Base-by-base conservation (phyloP, 2,113 vertebrate species). In the Tonatia bakeri region DNA sequence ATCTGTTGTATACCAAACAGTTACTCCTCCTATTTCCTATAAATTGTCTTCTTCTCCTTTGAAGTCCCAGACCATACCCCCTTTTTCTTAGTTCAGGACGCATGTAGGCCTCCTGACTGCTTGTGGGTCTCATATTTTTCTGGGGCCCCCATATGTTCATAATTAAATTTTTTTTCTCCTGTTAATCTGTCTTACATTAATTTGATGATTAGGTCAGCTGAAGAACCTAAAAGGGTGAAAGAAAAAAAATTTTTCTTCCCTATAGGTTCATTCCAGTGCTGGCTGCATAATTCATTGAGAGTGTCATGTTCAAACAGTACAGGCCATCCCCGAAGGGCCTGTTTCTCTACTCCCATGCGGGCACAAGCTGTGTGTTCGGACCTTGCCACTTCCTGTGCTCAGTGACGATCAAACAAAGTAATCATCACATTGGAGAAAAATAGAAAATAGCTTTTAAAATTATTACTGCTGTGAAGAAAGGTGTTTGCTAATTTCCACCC, bases 381-480 rank as follows among this genome's bases (percentile, higher is more conserved):
- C 15, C 15, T 33, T 24, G 17, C 50, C 26, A 64, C 9, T 97
- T 50, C 65, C 67, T 52, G 2, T 70, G 22, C 24, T 50, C 79
- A 52, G 20, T 86, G 56, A 75, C 47, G 91, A 40, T 61, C 47
- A 84, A 80, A 76, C 69, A 91, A 81, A 87, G 38, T 9, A 43
- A 65, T 84, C 10, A 87, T 67, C 26, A 61, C 12, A 45, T 9
- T 31, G 69, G 3, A 93, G 54, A 64, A 69, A 85, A 61, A 80
- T 2, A 52, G 7, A 7, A 52, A 22, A 67, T 0, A n/a, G 22
- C 26, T 15, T 72, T 33, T 83, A 38, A 87, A 96, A 95, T 83
- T 80, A 54, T 85, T 95, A 33, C 54, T 61, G 82, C 43, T 19
- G 1, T 31, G 90, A 80, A 89, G 72, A 87, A 91, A 93, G 95